Base-by-base conservation (phyloP, 2,113 vertebrate species). In the Vombatus ursinus region DNA sequence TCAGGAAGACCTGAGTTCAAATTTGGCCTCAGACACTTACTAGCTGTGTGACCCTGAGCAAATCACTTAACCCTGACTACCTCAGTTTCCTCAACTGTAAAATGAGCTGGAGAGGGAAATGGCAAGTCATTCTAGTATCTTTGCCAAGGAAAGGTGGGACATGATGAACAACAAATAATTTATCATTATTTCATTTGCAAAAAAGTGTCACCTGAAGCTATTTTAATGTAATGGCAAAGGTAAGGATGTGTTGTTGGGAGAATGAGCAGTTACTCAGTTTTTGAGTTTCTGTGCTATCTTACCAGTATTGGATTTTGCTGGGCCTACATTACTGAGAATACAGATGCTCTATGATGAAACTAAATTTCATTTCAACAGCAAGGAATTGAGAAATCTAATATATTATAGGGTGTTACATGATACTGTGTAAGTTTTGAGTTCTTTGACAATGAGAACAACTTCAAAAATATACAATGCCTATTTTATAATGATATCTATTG, bases 401-500 rank as follows among this genome's bases (percentile, higher is more conserved):
- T 96, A 91, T 94, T 77, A 52, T 49, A 91, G 24, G 91, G 47
- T 53, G 26, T 26, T 89, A 12, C 44, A 51, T 52, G 90, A 90
- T 23, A 90, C 25, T 53, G 47, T 4, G 90, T 26, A 96, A 89
- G 26, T 93, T 47, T 89, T 52, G 47, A 96, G 92, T 96, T 96
- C 37, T 91, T 54, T 93, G 92, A 89, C 92, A 90, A 92, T 89
- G 77, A 84, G 92, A 93, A 90, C 92, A 61, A 47, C 19, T 96
- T 96, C 61, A 94, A 95, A 97, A 96, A 93, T 96, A 94, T 94
- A 68, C 92, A 97, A 94, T 51, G 90, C 57, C 44, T 90, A n/a
- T 92, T 90, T 97, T 90, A 90, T 31, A 49, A 68, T 93, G 11
- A 94, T 26, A 93, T 28, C 77, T 90, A 44, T 84, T 44, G 7